phyloP scores from a whole-genome alignment of 1,140 invertebrate species.

The Megalonaias nervosa region DNA sequence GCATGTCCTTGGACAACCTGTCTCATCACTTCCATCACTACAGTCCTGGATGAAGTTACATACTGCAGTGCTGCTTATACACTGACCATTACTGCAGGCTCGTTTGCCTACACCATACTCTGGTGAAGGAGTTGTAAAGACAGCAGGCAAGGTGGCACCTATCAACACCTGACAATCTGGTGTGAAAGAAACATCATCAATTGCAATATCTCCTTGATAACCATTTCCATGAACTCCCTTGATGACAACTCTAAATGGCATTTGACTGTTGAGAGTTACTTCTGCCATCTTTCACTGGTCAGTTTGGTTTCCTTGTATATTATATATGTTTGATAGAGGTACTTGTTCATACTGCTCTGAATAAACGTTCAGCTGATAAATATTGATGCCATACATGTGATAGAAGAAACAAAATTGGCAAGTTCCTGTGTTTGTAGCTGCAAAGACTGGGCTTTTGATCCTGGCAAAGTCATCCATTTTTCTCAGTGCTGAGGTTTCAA shows the following conservation, averaged over 20 bases:
- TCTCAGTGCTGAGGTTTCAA: conserved; percentile 80
- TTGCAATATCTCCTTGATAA: conserved; percentile 62
- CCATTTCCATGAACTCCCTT: conserved; percentile 54
- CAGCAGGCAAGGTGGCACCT: conserved; percentile 42
- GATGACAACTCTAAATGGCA: conserved; percentile 61
- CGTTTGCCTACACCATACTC: conserved; percentile 57
- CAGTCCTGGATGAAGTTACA: conserved; percentile 82
- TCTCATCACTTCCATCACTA: conserved; percentile 61
- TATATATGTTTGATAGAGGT: conserved; percentile 40
- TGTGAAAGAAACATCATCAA: conserved; percentile 69
- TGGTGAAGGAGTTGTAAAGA: conserved; percentile 43
- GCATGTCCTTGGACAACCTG: conserved; percentile 46
- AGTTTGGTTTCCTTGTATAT: conserved; percentile 42
- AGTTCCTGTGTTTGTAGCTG: conserved; percentile 25
- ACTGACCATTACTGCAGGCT: conserved; percentile 53
- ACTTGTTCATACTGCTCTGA: conserved; percentile 49
- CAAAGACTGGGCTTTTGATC: conserved; percentile 70
- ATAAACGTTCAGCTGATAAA: conserved; percentile 59
- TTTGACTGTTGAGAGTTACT: conserved; percentile 44
- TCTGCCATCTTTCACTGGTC: conserved; percentile 45
- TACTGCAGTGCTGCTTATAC: conserved; percentile 48
- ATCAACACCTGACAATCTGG: conserved; percentile 48
- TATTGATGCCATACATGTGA: conserved; percentile 64
- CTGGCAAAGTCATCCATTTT: conserved; percentile 80
- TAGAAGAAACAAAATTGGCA: conserved; percentile 71